A percentile compares a stretch with the other conserved stretches of the same genome.
Conservation (phyloP, 2,113 vertebrate species). For the Phyllostomus hastatus region DNA sequence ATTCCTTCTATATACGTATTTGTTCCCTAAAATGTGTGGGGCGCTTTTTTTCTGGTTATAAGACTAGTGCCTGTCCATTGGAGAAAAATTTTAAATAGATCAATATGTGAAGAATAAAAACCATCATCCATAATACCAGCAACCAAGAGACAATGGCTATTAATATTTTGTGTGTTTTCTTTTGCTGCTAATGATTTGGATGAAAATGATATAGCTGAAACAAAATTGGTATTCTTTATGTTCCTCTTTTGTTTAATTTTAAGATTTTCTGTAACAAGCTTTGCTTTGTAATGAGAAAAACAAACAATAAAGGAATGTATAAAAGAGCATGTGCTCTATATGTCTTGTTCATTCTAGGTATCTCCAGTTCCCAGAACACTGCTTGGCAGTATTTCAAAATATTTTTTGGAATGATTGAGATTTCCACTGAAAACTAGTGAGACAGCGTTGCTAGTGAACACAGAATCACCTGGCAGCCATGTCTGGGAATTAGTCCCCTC, state of each 20-base stretch:
- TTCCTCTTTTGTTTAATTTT: background rate
- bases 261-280: conserved; percentile 26
- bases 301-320: background rate
- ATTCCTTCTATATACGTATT: background rate
- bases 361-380: background rate
- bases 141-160: conserved; percentile 7
- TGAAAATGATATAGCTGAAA: conserved; percentile 37
- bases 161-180: conserved; percentile 22
- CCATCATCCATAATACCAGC: background rate
- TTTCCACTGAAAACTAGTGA: background rate
- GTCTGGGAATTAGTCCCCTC: background rate
- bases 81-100: conserved; percentile 4
- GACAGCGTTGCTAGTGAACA: background rate
- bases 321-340: background rate
- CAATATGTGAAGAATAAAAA: background rate
- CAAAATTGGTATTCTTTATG: conserved; percentile 17
- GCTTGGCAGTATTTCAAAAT: background rate
- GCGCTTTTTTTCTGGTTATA: background rate
- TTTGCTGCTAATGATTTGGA: conserved; percentile 11
- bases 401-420: background rate
- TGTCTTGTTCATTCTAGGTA: background rate
- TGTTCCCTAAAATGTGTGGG: background rate
- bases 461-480: background rate
- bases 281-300: conserved; percentile 23
- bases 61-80: background rate